Conservation (phyloP, 2,113 vertebrate genomes). For the Nicator chloris region DNA sequence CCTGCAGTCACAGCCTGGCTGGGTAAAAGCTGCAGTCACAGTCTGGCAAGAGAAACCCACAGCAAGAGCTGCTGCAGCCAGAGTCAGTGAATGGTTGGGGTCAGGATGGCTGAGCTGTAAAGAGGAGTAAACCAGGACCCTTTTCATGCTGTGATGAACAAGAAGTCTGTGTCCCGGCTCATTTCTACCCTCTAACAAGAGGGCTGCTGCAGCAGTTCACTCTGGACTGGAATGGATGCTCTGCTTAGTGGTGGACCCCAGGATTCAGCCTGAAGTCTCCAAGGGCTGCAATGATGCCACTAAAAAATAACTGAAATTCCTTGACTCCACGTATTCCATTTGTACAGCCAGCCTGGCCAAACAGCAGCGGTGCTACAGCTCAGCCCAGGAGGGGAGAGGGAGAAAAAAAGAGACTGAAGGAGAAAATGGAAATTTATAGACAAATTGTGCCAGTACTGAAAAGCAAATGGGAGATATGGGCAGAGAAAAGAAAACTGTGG, state of each 20-base stretch:
- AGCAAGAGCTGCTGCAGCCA: neutral
- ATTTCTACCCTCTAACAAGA: neutral
- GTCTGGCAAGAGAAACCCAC: neutral
- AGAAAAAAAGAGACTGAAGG: neutral
- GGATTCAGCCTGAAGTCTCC: neutral
- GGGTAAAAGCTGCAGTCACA: neutral
- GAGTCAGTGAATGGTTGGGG: neutral
- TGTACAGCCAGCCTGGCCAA: neutral
- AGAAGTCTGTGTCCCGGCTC: neutral
- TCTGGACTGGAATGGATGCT: neutral
- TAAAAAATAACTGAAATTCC: neutral
- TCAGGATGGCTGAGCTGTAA: neutral
- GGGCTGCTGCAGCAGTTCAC: neutral
- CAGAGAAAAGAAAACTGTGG: neutral
- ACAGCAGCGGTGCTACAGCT: neutral
- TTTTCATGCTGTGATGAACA: neutral
- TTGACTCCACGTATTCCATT: neutral
- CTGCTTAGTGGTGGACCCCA: neutral
- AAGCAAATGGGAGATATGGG: neutral
- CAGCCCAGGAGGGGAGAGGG: neutral
- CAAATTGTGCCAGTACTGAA: neutral
- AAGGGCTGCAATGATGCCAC: neutral
- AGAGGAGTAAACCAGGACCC: neutral
- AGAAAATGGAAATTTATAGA: neutral
- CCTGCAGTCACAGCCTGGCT: no score